These are phyloP conservation scores for Drosophila rhopaloa DNA, from an alignment of 1,140 invertebrate genomes.

Conservation along the genomic window DNA sequence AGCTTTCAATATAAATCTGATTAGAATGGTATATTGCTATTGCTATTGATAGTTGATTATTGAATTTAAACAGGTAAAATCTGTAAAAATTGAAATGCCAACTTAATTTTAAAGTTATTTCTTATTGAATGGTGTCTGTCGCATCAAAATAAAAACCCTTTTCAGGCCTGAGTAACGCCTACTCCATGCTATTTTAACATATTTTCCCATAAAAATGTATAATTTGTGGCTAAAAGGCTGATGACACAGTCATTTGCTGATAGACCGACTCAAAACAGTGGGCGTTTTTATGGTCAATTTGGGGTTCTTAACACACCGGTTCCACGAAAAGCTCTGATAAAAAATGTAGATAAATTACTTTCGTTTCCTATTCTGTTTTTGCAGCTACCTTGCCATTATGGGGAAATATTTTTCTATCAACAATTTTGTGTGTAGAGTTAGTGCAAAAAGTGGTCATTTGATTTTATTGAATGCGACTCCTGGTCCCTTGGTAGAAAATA, in stretches of 20 bases:
- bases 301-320: background rate
- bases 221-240: conserved; percentile 22
- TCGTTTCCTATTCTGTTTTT: background rate
- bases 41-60: too few species aligned
- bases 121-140: too few species aligned
- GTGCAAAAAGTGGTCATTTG: background rate
- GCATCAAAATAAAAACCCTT: background rate
- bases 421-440: background rate
- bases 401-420: background rate
- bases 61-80: too few species aligned
- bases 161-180: background rate
- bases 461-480: conserved; percentile 7
- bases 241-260: conserved; percentile 17
- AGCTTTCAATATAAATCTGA: too few species aligned
- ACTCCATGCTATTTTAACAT: background rate
- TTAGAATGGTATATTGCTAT: too few species aligned
- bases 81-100: too few species aligned
- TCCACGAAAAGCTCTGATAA: conserved; percentile 1
- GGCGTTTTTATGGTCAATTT: conserved; percentile 21
- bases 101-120: too few species aligned
- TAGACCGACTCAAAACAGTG: background rate
- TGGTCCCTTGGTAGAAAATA: background rate
- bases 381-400: background rate
- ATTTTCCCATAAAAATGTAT: background rate
- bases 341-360: conserved; percentile 14